Base-by-base conservation (phyloP, 35 echinoderm and acorn worm species). In the Nesometra sesokonis region DNA sequence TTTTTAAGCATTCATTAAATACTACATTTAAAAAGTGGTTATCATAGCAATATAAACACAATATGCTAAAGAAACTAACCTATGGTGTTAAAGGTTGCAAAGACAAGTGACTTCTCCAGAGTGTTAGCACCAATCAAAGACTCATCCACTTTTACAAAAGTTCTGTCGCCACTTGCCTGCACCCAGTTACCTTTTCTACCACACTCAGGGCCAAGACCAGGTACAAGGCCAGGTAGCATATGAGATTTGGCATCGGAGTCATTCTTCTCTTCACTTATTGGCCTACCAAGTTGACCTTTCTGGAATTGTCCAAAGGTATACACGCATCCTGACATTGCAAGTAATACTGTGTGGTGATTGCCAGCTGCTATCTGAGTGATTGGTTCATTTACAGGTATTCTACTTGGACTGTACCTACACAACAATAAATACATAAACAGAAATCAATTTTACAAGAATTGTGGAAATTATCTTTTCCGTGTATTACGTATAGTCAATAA, bases 141-240 rank as follows among this genome's bases (percentile, higher is more conserved):
- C 77, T 99, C 96, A 82, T 99, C 96, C 27, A 99, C 88, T 89
- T 99, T 99, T 21, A 99, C 57, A 83, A 94, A 99, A 3, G 96
- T 94, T 27, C 86, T 87, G 46, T 99, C 93, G 15, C 96, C 89
- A 19, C 84, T 87, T 34, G 96, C 96, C 35, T 85, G 87, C 13
- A 99, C 84, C 96, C 96, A 99, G 17, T 90, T 93, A 21, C 93
- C 96, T 32, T 91, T 91, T 34, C 87, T 89, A 1, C 96, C 93
- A 31, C 81, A 81, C 52, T 93, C 85, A 27, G 88, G 84, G 0
- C 96, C 96, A 11, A 99, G 80, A 33, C 86, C 82, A 34, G 93
- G 93, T 67, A 99, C 85, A 15, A 82, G 81, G 30, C 86, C 96
- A 17, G 96, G 92, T 13, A 34, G 76, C 29, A 81, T 83, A 84